A percentile compares a stretch with the other conserved stretches of the same genome.
phyloP scores from a whole-genome alignment of 1,140 invertebrate genomes.

The Cydia amplana region DNA sequence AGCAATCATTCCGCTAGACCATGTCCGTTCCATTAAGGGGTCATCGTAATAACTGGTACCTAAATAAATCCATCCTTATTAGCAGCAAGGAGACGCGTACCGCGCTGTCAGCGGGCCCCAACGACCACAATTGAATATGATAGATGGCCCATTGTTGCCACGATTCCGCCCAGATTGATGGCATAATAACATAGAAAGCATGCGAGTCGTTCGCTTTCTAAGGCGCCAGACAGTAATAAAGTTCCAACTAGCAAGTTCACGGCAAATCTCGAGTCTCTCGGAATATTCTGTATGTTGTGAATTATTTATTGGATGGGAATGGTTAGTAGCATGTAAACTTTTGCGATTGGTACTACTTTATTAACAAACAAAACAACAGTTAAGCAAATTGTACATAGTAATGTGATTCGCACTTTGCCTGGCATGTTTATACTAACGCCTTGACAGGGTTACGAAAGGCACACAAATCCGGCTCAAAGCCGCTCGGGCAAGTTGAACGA shows the following conservation, averaged over 20 bases:
- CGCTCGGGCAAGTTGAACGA: conserved; percentile 23
- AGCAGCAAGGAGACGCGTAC: conserved; percentile 44
- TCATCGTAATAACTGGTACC: conserved; percentile 31
- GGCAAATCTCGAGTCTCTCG: neutral
- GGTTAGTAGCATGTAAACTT: neutral
- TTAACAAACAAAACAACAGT: neutral
- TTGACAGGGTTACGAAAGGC: conserved; percentile 1
- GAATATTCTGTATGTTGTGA: neutral
- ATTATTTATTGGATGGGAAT: neutral
- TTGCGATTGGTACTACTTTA: neutral
- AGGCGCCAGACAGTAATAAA: conserved; percentile 34
- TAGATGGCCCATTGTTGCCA: conserved; percentile 51
- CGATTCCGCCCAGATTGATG: conserved; percentile 46
- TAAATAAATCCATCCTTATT: conserved; percentile 63
- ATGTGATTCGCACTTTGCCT: neutral
- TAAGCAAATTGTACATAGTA: neutral
- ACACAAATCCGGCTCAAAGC: conserved; percentile 26
- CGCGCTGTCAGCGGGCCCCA: conserved; percentile 48
- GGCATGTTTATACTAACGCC: conserved; percentile 13
- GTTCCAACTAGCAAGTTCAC: conserved; percentile 34
- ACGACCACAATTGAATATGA: conserved; percentile 55
- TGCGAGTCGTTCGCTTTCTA: conserved; percentile 43
- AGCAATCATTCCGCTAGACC: conserved; percentile 25
- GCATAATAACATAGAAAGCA: conserved; percentile 54
- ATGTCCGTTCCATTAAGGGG: conserved; percentile 27